Percentiles rank a stretch among this genome's conserved stretches.
These are phyloP conservation scores for Tanytarsus gracilentus DNA, from an alignment of 2,888 invertebrate genomes.

Conservation along the genomic window DNA sequence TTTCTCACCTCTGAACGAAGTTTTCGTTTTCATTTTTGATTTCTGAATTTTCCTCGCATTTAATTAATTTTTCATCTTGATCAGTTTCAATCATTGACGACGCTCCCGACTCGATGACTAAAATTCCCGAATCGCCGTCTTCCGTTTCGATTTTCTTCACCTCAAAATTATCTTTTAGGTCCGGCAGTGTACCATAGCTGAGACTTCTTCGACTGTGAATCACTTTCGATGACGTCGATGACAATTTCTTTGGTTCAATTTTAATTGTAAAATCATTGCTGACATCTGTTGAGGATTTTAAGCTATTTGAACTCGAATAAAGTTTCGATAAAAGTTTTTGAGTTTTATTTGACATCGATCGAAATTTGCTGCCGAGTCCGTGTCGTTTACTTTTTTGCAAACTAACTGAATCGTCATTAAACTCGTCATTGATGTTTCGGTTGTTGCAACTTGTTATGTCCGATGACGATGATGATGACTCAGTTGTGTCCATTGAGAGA, in stretches of 20 bases:
- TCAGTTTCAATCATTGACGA: conserved; percentile 55
- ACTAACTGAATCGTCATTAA: no score
- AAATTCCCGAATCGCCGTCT: conserved; percentile 66
- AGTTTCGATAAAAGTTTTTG: conserved; percentile 59
- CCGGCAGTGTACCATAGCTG: conserved; percentile 65
- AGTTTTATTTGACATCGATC: conserved; percentile 63
- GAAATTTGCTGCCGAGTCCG: conserved; percentile 59
- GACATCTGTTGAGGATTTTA: conserved; percentile 40
- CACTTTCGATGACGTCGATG: conserved; percentile 38
- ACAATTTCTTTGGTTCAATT: conserved; percentile 22
- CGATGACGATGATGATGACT: neutral
- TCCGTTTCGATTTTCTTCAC: conserved; percentile 52
- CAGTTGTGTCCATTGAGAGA: conserved; percentile 11
- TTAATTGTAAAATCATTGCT: conserved; percentile 31
- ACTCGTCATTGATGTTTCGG: no score
- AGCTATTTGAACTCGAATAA: conserved; percentile 44
- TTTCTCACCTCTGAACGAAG: neutral
- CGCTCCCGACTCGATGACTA: conserved; percentile 62
- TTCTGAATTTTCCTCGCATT: no score
- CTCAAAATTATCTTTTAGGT: conserved; percentile 58
- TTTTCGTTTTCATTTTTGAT: no score
- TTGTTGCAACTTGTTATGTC: no score
- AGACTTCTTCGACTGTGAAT: conserved; percentile 56
- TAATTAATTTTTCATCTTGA: conserved; percentile 35
- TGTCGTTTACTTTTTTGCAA: neutral